Evolutionary conservation across 2,888 invertebrate species (phyloP).

Genomic region (Melipona bicolor): DNA sequence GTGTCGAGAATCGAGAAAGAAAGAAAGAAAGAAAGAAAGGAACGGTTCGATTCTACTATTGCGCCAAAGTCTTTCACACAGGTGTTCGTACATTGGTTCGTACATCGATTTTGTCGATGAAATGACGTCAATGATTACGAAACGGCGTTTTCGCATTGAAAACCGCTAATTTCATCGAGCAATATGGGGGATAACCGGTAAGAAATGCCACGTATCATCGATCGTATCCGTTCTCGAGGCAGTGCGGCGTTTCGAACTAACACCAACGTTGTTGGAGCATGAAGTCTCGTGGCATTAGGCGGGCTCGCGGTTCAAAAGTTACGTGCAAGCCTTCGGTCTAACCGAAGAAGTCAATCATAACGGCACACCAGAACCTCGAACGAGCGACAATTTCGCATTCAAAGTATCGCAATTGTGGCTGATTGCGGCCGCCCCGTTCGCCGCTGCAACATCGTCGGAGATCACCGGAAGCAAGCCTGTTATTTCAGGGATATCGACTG

Average conservation of each 20-base stretch:
- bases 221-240: not conserved
- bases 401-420: constrained; percentile 69
- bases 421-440: constrained; percentile 53
- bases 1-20: not conserved
- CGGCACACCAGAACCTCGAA: constrained; percentile 54
- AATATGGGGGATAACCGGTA: not conserved
- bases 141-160: not conserved
- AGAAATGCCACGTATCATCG: not conserved
- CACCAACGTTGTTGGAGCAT: constrained; percentile 3
- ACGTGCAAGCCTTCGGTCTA: constrained; percentile 23
- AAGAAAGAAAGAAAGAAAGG: too few species aligned
- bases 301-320: constrained; percentile 34
- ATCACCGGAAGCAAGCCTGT: constrained; percentile 67
- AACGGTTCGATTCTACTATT: too few species aligned
- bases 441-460: constrained; percentile 38
- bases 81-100: not conserved
- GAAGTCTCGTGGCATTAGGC: constrained; percentile 7
- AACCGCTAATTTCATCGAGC: constrained; percentile 2
- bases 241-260: not conserved
- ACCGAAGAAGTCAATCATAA: constrained; percentile 59
- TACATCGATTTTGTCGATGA: not conserved
- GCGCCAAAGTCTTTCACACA: not conserved
- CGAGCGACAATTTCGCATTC: constrained; percentile 62
- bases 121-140: not conserved
- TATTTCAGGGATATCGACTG: constrained; percentile 60